Evolutionary conservation across 2,797 vertebrate genomes (phyloP), one percentile per base, ranked within the genome.

Genomic region (Gymnothorax javanicus): DNA sequence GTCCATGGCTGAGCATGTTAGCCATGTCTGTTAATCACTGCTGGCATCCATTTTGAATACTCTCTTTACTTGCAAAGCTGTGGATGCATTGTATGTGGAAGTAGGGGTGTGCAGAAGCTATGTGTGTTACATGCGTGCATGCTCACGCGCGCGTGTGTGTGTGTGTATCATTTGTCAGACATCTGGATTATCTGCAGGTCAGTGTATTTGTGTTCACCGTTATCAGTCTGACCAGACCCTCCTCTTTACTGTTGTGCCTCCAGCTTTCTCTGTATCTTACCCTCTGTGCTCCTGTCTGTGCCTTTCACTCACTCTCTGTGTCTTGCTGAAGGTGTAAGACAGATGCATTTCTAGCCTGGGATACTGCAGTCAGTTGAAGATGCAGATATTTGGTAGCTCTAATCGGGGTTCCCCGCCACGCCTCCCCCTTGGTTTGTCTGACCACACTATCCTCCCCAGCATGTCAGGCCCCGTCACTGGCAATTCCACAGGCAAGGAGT

Each of bases 391-490:
- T 50, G 69, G 71, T 20, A 60, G 50, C 13, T 56, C 20, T 54
- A 54, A 15, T 64, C 77, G 57, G 54, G 82, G 27, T 7, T 59
- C 50, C 58, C 9, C n/a, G 25, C 27, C 33, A n/a, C 25, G 8
- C 7, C 6, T 81, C 43, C 12, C 25, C 54, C 52, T 27, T 12
- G 25, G 2, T 56, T 12, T 52, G 56, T 82, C 52, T 82, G 23
- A 87, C 33, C 82, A 79, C 57, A 50, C 43, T 60, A 9, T 73
- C 71, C 7, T 84, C 62, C 43, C 23, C 88, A 96, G 94, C 89
- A 96, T 96, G 96, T 95, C 95, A 85, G 43, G 90, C 89, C 91
- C 93, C 84, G 94, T 95, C 85, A 88, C 91, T 0, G 43, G 90
- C 88, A 91, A 93, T 84, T 94, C 94, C 84, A 87, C 92, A 0